Evolutionary conservation across 2,113 vertebrate genomes (phyloP).

Genomic region (Calonectris borealis): DNA sequence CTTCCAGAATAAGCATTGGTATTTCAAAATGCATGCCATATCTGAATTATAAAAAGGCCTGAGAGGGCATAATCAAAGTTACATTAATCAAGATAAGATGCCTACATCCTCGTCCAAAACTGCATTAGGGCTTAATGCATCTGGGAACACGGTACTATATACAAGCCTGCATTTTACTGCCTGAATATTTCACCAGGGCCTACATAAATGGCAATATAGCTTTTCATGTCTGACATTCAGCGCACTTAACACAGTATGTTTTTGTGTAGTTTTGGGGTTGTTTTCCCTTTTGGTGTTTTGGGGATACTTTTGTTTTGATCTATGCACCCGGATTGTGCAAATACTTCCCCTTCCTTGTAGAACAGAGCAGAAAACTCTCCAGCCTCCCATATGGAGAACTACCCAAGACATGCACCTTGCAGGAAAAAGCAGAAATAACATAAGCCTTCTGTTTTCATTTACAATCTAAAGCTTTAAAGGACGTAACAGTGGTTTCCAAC

Average conservation of each 20-base stretch:
- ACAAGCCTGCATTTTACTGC: not conserved
- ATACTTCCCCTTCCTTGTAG: not conserved
- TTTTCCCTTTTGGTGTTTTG: not conserved
- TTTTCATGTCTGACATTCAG: not conserved
- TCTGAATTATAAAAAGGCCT: not conserved
- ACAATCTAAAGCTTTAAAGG: not conserved
- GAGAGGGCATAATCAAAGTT: not conserved
- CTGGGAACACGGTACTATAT: not conserved
- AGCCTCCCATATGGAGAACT: not conserved
- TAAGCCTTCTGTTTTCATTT: not conserved
- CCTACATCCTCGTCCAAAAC: not conserved
- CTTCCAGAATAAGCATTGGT: not conserved
- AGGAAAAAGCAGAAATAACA: not conserved
- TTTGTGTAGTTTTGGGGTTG: not conserved
- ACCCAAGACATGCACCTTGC: not conserved
- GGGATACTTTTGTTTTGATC: not conserved
- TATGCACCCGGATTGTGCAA: not conserved
- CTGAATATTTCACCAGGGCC: not conserved
- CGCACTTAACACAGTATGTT: not conserved
- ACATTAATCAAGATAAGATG: not conserved
- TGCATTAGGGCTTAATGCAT: not conserved
- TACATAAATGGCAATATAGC: not conserved
- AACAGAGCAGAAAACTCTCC: not conserved
- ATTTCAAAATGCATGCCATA: not conserved
- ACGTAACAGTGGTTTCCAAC: not conserved